Percentiles rank a stretch among this genome's conserved stretches.
Evolutionary conservation across 2,888 invertebrate genomes (phyloP).

Genomic region (Euclidia mi): DNA sequence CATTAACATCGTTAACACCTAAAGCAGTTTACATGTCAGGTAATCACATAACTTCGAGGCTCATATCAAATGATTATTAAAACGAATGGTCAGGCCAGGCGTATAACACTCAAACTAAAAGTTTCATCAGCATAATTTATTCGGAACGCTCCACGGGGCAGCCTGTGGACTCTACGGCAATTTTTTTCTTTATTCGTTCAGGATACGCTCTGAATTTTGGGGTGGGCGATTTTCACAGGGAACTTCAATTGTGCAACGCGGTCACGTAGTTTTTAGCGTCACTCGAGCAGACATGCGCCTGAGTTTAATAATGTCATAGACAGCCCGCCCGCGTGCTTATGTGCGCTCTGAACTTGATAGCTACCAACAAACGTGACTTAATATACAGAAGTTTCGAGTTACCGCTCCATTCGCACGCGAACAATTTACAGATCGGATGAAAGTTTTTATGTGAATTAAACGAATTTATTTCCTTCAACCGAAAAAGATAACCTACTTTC

Average conservation of each 20-base stretch:
- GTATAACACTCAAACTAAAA: conserved; percentile 79
- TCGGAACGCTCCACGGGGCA: conserved; percentile 78
- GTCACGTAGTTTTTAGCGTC: conserved; percentile 87
- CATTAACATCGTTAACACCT: background rate
- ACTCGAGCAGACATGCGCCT: conserved; percentile 81
- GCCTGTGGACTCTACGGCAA: conserved; percentile 69
- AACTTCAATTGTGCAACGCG: conserved; percentile 76
- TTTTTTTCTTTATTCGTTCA: conserved; percentile 82
- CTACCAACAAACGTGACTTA: conserved; percentile 61
- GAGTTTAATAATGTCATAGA: conserved; percentile 87
- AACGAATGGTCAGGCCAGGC: conserved; percentile 59
- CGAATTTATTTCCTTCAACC: conserved; percentile 10
- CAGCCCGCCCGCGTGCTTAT: conserved; percentile 59
- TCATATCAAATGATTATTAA: conserved; percentile 71
- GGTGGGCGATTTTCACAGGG: conserved; percentile 75
- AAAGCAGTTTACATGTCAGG: background rate
- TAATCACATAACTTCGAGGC: conserved; percentile 59
- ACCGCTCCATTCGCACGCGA: background rate
- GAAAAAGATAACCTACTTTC: background rate
- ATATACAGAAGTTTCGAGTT: conserved; percentile 27
- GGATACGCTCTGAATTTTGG: conserved; percentile 76
- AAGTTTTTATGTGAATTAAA: conserved; percentile 1
- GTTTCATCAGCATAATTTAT: conserved; percentile 87
- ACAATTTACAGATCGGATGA: conserved; percentile 11
- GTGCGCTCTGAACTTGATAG: conserved; percentile 39